Base-by-base conservation (phyloP, 1,140 invertebrate genomes). In the Cherax quadricarinatus region DNA sequence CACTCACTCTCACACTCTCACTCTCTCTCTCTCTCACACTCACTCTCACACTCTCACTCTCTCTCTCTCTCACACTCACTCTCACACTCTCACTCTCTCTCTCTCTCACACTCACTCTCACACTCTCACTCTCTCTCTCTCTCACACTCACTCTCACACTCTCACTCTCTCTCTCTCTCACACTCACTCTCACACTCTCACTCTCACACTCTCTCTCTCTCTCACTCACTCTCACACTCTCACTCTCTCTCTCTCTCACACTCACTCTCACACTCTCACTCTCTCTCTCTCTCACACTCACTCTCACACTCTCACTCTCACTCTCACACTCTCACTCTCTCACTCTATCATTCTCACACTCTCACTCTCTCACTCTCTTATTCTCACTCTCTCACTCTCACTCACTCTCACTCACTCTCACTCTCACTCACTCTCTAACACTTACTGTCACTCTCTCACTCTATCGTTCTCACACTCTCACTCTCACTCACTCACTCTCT, bases 231-330 rank as follows among this genome's bases (percentile, higher is more conserved):
- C 10, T 81, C 79, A 24, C 21, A 30, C 5, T 48, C 7, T 41
- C 41, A 12, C 79, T 4, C 18, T 48, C 48, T 81, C 48, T 12
- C 48, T 12, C 48, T 81, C 21, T 81, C 79, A 48, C 79, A 6
- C 48, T 85, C 82, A 53, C 24, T 7, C 7, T 60, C 49, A 24
- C 57, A 5, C 57, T 60, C 82, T 7, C 57, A 5, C 51, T 85
- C 51, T 85, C 7, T 3, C 57, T 4, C 82, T 60, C 57, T 7
- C n/a, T 24, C 4, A 6, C 57, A 7, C 49, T 85, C 51, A 4
- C 82, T 6, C 82, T 60, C 82, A 7, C 82, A 7, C 82, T 85
- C 82, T 60, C 82, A 7, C 82, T 60, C 82, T 60, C 82, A 7
- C 82, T 60, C 82, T 60, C 82, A 5, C 82, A 7, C 82, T 24